Base-by-base conservation (phyloP, 2,113 vertebrate genomes). In the Galbula dea region DNA sequence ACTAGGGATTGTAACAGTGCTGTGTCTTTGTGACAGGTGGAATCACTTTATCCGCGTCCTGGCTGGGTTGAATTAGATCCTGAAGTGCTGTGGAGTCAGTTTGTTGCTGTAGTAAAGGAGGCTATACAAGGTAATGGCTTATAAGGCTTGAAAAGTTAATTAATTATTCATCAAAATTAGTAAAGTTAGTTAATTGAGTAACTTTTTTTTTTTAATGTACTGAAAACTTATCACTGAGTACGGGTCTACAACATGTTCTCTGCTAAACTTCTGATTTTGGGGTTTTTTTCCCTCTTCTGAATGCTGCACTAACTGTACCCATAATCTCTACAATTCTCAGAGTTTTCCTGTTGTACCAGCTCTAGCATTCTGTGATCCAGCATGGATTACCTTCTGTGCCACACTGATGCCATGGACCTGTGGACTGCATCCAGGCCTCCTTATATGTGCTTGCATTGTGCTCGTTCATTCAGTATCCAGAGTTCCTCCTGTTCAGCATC, bases 1-100 rank as follows among this genome's bases (percentile, higher is more conserved):
- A n/a, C n/a, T 79, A 39, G 76, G n/a, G 7, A 29, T 88, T 10
- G 3, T 51, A 80, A 79, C 39, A 19, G 27, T 57, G 46, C 32
- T 77, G 23, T 79, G 16, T 95, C 8, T 96, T 48, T 15, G 3
- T 41, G 6, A 90, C 96, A 99, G 99, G 97, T 99, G 41, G 93
- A 97, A 32, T 96, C 96, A 2, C 88, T 99, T 85, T 98, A 98
- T 96, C 99, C 99, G 84, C 96, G 80, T 41, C 85, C 94, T 19
- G 99, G 99, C 30, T 97, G 98, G 96, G 98, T 99, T 91, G 99
- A 99, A 96, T 96, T 99, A 83, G 98, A 99, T 93, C 99, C 99
- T 16, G 98, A 99, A 54, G 94, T 86, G n/a, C 96, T 99, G 17
- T 99, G 99, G 98, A 90, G 88, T 71, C 98, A 98, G 8, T 99